A percentile compares a stretch with the other conserved stretches of the same genome.
phyloP scores from a whole-genome alignment of 2,888 invertebrate genomes.

The Phania funesta region DNA sequence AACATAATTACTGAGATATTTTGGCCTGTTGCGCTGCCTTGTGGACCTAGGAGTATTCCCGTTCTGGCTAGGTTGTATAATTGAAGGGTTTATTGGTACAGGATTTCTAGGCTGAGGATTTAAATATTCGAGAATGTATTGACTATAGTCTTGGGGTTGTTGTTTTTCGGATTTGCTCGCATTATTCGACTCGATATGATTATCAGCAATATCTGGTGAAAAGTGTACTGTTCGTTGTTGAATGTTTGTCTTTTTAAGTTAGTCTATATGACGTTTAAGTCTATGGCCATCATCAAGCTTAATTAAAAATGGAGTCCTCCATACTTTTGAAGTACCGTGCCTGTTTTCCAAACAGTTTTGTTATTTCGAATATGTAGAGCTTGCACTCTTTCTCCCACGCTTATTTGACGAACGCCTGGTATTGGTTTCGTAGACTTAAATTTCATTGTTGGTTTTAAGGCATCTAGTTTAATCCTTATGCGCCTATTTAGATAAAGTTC shows the following conservation, averaged over 20 bases:
- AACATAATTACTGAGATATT: not conserved
- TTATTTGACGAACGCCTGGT: not conserved
- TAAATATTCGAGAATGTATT: no score
- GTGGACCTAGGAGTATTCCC: conserved; percentile 6
- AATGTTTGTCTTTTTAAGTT: conserved; percentile 11
- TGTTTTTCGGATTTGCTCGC: not conserved
- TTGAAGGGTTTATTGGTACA: no score
- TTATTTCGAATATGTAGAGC: not conserved
- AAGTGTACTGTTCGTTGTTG: conserved; percentile 22
- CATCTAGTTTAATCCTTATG: not conserved
- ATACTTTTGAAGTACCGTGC: not conserved
- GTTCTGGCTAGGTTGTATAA: no score
- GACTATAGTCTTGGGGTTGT: not conserved
- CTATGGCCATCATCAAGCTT: conserved; percentile 46
- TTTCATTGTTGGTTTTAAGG: not conserved
- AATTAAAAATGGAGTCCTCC: conserved; percentile 27
- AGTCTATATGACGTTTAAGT: conserved; percentile 39
- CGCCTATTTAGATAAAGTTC: not conserved
- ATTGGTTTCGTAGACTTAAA: not conserved
- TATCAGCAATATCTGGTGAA: not conserved
- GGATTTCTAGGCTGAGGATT: no score
- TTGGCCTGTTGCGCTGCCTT: not conserved
- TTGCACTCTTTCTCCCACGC: not conserved
- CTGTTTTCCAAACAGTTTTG: not conserved
- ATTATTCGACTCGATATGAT: no score